Conservation (phyloP, 2,797 vertebrate genomes). For the Sebastes nivosus region DNA sequence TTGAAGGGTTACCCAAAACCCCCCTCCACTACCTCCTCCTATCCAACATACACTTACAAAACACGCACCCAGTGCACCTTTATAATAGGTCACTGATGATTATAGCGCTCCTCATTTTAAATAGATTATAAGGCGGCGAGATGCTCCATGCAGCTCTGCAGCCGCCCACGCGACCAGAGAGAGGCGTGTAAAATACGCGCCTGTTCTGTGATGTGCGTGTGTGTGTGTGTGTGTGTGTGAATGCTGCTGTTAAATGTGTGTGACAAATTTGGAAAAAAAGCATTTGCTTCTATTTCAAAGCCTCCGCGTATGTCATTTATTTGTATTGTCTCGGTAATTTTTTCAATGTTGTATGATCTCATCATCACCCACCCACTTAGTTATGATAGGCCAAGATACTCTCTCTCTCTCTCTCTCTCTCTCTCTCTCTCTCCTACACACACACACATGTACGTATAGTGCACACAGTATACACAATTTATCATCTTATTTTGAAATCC, state of each 20-base stretch:
- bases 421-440: background rate
- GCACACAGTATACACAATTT: constrained; percentile 22
- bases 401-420: background rate
- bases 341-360: constrained; percentile 72
- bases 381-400: constrained; percentile 53
- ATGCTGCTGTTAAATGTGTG: constrained; percentile 42
- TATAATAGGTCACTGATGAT: constrained; percentile 82
- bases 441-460: background rate
- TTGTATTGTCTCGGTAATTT: constrained; percentile 74
- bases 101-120: constrained; percentile 76
- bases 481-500: constrained; percentile 37
- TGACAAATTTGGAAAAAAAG: constrained; percentile 47
- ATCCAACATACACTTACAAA: constrained; percentile 11
- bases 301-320: constrained; percentile 65
- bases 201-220: constrained; percentile 46
- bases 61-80: constrained; percentile 61
- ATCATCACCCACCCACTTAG: constrained; percentile 72
- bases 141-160: constrained; percentile 61
- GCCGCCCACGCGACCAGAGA: constrained; percentile 61
- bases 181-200: constrained; percentile 64
- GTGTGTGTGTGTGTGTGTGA: background rate
- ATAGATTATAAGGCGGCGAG: constrained; percentile 75
- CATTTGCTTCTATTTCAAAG: constrained; percentile 69
- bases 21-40: background rate
- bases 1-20: constrained; percentile 56